phyloP scores from a whole-genome alignment of 2,888 invertebrate species.

The Lasioglossum marginatum region DNA sequence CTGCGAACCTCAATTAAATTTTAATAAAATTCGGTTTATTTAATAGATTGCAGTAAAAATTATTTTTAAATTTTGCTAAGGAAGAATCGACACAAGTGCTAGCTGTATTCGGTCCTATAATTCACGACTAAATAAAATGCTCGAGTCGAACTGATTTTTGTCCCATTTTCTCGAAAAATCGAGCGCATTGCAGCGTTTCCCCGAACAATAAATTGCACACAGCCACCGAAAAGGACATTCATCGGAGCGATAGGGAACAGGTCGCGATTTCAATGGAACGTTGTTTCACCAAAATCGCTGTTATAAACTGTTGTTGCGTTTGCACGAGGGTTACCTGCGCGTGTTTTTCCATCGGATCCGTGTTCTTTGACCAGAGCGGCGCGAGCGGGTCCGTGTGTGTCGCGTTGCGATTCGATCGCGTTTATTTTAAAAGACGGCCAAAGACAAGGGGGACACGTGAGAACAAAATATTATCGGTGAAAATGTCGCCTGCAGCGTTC shows the following conservation, averaged over 20 bases:
- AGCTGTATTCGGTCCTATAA: no score
- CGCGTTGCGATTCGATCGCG: neutral
- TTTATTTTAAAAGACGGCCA: neutral
- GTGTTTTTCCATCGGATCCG: neutral
- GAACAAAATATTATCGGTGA: constrained; percentile 8
- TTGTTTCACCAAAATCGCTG: neutral
- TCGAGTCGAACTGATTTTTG: neutral
- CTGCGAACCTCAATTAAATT: no score
- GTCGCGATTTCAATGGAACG: neutral
- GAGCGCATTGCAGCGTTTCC: neutral
- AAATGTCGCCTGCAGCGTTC: neutral
- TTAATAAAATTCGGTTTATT: no score
- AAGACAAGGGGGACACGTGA: neutral
- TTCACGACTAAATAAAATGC: neutral
- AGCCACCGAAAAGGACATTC: neutral
- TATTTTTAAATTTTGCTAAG: no score
- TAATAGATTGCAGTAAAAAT: neutral
- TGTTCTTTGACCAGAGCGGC: neutral
- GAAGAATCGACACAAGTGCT: no score
- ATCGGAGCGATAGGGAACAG: neutral
- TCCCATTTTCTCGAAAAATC: neutral
- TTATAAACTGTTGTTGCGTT: neutral
- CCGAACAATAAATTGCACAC: neutral
- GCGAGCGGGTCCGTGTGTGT: neutral
- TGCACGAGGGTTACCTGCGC: neutral